Base-by-base conservation (phyloP, 2,113 vertebrate genomes). In the Apodemus speciosus region DNA sequence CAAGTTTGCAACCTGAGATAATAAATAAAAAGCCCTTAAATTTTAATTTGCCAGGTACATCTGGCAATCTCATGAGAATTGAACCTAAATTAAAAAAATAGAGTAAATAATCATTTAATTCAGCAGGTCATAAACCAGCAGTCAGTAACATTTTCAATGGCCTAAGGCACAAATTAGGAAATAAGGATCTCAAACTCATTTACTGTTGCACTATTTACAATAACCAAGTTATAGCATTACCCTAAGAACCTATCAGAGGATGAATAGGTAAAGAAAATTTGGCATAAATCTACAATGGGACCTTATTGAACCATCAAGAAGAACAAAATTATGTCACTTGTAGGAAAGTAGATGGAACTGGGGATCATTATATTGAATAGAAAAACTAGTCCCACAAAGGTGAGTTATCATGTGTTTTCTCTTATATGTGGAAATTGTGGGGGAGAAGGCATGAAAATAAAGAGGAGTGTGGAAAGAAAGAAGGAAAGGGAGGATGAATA, bases 121-220 rank as follows among this genome's bases (percentile, higher is more conserved):
- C 25, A 81, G 0, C 53, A 76, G 40, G 64, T 64, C 3, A 23
- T 21, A 91, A 66, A 89, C 32, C 13, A 76, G 32, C 64, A 60
- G 64, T 79, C 27, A 88, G 40, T 76, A 64, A 87, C n/a, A 32
- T 93, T 77, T 91, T 95, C 85, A 92, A 38, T 72, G 7, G 20
- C 40, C 6, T 81, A 66, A 89, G 38, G 46, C 73, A 95, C 93
- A 89, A 92, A 62, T 93, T 64, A 90, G 32, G 68, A 93, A 92
- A 46, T 62, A 18, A 62, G 32, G 23, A 53, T 56, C 35, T 86
- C 23, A 71, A 53, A 53, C 49, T 15, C 35, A 11, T 69, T n/a
- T 71, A 69, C 35, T 53, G 46, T 2, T 53, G 6, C 2, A 69
- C 32, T 53, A n/a, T 38, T 86, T 40, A 15, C 46, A 69, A 69